A percentile compares a stretch with the other conserved stretches of the same genome.
These are phyloP conservation scores for Capitella teleta DNA, from an alignment of 1,140 invertebrate genomes.

Conservation along the genomic window DNA sequence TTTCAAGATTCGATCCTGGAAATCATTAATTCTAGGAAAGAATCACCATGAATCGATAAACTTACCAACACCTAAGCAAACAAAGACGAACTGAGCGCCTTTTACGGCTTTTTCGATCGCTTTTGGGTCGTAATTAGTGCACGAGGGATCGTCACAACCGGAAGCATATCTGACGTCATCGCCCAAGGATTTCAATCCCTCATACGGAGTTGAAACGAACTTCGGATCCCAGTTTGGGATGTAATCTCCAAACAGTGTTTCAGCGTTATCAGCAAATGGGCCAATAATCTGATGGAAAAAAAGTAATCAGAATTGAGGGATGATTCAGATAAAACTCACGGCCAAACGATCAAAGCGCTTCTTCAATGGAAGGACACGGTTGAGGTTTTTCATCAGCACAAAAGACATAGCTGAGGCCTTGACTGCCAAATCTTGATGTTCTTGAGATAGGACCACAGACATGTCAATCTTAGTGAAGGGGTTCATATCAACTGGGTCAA, in stretches of 20 bases:
- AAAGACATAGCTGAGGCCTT: slow-evolving; percentile 5
- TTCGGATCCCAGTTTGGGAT: not conserved
- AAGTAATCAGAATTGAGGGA: not conserved
- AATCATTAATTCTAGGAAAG: too few relatives aligned
- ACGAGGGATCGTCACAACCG: slow-evolving; percentile 5
- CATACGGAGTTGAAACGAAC: slow-evolving; percentile 4
- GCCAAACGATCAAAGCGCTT: not conserved
- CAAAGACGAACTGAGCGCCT: slow-evolving; percentile 7
- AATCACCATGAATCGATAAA: too few relatives aligned
- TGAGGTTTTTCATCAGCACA: slow-evolving; percentile 8
- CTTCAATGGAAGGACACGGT: slow-evolving; percentile 2
- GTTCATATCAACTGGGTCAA: slow-evolving; percentile 16
- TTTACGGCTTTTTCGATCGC: slow-evolving; percentile 5
- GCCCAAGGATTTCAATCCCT: slow-evolving; percentile 8
- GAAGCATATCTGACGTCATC: slow-evolving; percentile 1
- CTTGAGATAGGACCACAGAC: not conserved
- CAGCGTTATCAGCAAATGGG: slow-evolving; percentile 9
- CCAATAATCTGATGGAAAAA: slow-evolving; percentile 11
- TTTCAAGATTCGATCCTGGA: too few relatives aligned
- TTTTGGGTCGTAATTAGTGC: slow-evolving; percentile 4
- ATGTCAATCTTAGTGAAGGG: slow-evolving; percentile 5
- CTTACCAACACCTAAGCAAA: slow-evolving; percentile 12
- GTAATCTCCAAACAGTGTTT: slow-evolving; percentile 12
- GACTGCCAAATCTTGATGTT: slow-evolving; percentile 2
- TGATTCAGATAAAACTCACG: slow-evolving; percentile 4